phyloP scores from a whole-genome alignment of 2,797 vertebrate genomes.

The Myotis daubentonii region DNA sequence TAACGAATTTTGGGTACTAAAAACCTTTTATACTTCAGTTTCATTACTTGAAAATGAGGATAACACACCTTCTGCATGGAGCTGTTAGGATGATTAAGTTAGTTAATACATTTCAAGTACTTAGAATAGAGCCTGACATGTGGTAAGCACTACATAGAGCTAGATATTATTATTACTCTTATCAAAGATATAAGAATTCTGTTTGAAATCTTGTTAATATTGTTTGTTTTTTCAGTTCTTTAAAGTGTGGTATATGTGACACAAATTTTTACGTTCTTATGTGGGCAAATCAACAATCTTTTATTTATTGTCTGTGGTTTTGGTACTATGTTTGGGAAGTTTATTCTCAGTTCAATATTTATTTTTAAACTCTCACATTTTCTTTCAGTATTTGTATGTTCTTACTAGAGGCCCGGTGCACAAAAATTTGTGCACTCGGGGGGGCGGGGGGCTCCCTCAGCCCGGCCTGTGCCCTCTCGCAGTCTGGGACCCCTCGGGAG shows the following conservation, averaged over 20 bases:
- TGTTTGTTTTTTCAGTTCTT: not conserved
- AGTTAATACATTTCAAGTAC: not conserved
- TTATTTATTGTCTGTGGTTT: not conserved
- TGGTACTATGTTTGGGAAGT: not conserved
- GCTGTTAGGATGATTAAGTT: not conserved
- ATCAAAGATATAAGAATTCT: not conserved
- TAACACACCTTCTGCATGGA: not conserved
- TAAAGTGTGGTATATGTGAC: not conserved
- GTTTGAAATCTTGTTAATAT: not conserved
- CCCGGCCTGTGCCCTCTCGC: too few species aligned
- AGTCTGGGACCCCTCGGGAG: too few species aligned
- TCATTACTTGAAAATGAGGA: not conserved
- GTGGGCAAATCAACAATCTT: not conserved
- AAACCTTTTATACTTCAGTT: not conserved
- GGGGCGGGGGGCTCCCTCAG: too few species aligned
- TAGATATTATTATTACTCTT: not conserved
- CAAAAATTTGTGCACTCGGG: too few species aligned
- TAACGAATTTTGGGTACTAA: not conserved
- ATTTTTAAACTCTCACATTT: slow-evolving; percentile 1
- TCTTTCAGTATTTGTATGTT: not conserved
- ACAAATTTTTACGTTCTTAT: not conserved
- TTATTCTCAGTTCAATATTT: not conserved
- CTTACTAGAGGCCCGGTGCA: not conserved
- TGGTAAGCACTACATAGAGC: not conserved
- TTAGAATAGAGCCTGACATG: not conserved